Conservation (phyloP, 2,888 invertebrate species). For the Meteorus colon region DNA sequence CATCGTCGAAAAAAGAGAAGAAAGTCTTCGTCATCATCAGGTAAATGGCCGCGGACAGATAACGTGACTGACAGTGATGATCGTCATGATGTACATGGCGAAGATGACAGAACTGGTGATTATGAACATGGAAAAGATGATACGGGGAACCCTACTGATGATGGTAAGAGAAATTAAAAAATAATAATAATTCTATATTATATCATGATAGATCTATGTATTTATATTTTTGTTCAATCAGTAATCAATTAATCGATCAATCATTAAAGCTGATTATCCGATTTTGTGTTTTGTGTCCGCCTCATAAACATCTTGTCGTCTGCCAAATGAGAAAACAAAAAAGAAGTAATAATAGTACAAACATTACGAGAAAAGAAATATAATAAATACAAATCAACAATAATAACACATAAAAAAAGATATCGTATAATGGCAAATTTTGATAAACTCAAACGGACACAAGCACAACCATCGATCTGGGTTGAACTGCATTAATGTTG, state of each 20-base stretch:
- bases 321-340: conserved; percentile 13
- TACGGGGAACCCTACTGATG: conserved; percentile 60
- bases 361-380: conserved; percentile 24
- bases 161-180: conserved; percentile 56
- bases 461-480: conserved; percentile 71
- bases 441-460: conserved; percentile 63
- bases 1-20: conserved; percentile 76
- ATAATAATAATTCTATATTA: conserved; percentile 23
- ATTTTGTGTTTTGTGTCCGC: conserved; percentile 69
- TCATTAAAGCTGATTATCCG: conserved; percentile 33
- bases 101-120: conserved; percentile 56
- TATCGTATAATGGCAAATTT: not conserved
- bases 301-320: conserved; percentile 40
- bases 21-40: conserved; percentile 68
- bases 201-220: conserved; percentile 5
- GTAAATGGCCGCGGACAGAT: conserved; percentile 63
- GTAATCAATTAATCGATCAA: conserved; percentile 9
- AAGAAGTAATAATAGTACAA: conserved; percentile 13
- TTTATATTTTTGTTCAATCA: not conserved
- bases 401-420: conserved; percentile 25
- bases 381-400: not conserved
- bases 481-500: conserved; percentile 68
- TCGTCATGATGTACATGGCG: conserved; percentile 47
- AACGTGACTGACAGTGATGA: conserved; percentile 47
- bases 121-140: conserved; percentile 61